Evolutionary conservation across 2,797 vertebrate species (phyloP).

Genomic region (Varecia variegata): DNA sequence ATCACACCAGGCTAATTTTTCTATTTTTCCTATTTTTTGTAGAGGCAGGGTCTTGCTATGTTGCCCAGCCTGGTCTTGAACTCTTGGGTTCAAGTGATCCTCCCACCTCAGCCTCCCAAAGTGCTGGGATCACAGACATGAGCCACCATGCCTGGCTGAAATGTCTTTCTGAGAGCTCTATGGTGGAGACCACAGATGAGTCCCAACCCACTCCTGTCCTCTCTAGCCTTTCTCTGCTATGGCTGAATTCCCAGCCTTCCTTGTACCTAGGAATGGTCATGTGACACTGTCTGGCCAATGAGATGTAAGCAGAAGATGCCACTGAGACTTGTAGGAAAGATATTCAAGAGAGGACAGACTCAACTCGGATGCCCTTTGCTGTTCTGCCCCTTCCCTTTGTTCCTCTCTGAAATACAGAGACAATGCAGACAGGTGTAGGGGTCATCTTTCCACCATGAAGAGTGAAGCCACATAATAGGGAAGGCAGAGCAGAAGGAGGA

Average conservation of each 20-base stretch:
- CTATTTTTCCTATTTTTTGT: neutral
- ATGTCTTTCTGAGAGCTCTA: neutral
- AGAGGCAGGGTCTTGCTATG: neutral
- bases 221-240: neutral
- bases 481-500: neutral
- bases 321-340: neutral
- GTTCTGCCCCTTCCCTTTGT: neutral
- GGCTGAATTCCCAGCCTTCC: neutral
- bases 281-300: neutral
- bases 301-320: neutral
- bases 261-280: neutral
- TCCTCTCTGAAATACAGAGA: neutral
- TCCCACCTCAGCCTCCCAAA: neutral
- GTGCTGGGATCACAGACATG: neutral
- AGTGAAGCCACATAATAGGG: neutral
- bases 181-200: neutral
- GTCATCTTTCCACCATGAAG: neutral
- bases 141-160: neutral
- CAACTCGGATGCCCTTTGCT: neutral
- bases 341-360: neutral
- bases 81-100: neutral
- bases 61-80: neutral
- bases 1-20: neutral
- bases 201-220: neutral
- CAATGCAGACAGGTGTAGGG: accelerated